phyloP scores from a whole-genome alignment of 2,888 invertebrate genomes.

The Ophioninae sp. region DNA sequence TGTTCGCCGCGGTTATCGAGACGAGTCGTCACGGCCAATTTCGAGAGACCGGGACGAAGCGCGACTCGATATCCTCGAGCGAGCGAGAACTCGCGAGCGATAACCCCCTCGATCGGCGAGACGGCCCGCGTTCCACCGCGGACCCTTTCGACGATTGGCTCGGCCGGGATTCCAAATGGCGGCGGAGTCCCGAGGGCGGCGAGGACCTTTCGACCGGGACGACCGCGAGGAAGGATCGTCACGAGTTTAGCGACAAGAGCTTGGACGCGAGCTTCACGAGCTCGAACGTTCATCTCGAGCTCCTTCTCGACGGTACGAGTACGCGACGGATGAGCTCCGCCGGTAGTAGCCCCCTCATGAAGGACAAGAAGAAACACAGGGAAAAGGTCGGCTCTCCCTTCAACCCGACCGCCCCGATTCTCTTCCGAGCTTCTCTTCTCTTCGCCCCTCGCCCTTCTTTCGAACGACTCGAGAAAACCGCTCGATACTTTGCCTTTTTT shows the following conservation, averaged over 20 bases:
- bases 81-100: conserved; percentile 74
- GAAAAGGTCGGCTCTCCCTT: conserved; percentile 72
- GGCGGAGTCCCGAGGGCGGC: conserved; percentile 89
- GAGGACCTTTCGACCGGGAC: conserved; percentile 82
- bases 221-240: conserved; percentile 82
- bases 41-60: conserved; percentile 67
- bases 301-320: conserved; percentile 77
- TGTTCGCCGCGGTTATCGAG: conserved; percentile 69
- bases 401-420: neutral
- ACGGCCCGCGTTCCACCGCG: conserved; percentile 70
- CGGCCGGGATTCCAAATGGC: conserved; percentile 85
- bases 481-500: too few relatives aligned
- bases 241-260: conserved; percentile 77
- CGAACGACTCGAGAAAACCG: neutral
- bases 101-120: conserved; percentile 66
- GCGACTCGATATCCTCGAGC: conserved; percentile 77
- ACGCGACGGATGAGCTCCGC: conserved; percentile 76
- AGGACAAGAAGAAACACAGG: conserved; percentile 78
- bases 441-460: neutral
- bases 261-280: conserved; percentile 82
- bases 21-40: conserved; percentile 14
- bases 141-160: conserved; percentile 85
- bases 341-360: conserved; percentile 78
- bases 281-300: conserved; percentile 83
- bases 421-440: too few relatives aligned